Percentiles rank a stretch among this genome's conserved stretches.
These are phyloP conservation scores for Eupeodes corollae DNA, from an alignment of 1,140 invertebrate genomes.

Conservation along the genomic window DNA sequence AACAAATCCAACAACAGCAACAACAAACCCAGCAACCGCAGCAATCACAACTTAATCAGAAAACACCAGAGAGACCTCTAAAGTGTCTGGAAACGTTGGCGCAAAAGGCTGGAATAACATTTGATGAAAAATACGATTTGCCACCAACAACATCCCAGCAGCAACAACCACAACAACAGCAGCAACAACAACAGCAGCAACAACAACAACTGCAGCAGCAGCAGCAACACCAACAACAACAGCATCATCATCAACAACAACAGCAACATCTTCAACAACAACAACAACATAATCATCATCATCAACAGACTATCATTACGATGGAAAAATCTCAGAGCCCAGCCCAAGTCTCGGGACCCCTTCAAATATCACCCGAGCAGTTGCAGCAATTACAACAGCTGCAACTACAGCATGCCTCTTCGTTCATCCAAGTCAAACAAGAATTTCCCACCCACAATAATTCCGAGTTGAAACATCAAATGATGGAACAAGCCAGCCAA, in stretches of 20 bases:
- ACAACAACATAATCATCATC: slow-evolving; percentile 5
- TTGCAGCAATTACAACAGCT: slow-evolving; percentile 32
- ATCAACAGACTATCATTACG: slow-evolving; percentile 8
- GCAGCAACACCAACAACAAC: slow-evolving; percentile 10
- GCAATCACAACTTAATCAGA: slow-evolving; percentile 14
- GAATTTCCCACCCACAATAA: slow-evolving; percentile 32
- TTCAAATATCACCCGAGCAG: slow-evolving; percentile 34
- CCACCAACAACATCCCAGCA: slow-evolving; percentile 39
- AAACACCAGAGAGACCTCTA: slow-evolving; percentile 38
- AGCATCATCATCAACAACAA: slow-evolving; percentile 24
- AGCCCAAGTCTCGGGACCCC: slow-evolving; percentile 31
- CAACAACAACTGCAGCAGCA: slow-evolving; percentile 27
- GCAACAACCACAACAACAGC: slow-evolving; percentile 30
- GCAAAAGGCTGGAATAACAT: slow-evolving; percentile 53
- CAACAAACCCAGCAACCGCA: background rate
- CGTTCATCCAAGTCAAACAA: slow-evolving; percentile 41
- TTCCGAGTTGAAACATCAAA: slow-evolving; percentile 35
- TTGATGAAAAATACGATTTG: slow-evolving; percentile 55
- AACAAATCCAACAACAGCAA: background rate
- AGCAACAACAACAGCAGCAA: slow-evolving; percentile 38
- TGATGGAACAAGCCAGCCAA: slow-evolving; percentile 37
- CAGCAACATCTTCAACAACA: slow-evolving; percentile 13
- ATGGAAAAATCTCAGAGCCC: slow-evolving; percentile 38
- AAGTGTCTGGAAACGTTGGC: slow-evolving; percentile 54
- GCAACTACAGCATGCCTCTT: slow-evolving; percentile 25